These are phyloP conservation scores for Lepidurus couesii DNA, from an alignment of 1,140 invertebrate species.

Conservation along the genomic window DNA sequence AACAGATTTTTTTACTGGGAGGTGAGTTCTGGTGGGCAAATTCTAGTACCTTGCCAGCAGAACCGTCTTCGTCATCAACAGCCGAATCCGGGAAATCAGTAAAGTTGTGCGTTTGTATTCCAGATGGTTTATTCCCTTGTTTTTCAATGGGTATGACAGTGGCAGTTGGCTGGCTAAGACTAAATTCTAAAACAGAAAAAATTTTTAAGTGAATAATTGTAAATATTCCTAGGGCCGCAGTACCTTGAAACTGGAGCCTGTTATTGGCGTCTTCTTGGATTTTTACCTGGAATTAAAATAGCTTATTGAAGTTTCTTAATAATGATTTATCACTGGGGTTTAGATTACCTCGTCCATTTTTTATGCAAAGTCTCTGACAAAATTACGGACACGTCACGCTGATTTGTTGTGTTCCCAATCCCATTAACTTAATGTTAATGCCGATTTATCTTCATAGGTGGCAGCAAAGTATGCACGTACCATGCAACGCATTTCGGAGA, in stretches of 20 bases:
- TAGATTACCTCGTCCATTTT: constrained; percentile 13
- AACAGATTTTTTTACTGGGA: constrained; percentile 1
- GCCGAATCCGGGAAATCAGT: constrained; percentile 44
- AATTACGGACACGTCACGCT: not conserved
- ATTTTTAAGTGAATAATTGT: not conserved
- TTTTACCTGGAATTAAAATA: not conserved
- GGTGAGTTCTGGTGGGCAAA: constrained; percentile 5
- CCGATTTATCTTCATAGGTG: no score
- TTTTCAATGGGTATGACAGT: not conserved
- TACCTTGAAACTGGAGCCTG: not conserved
- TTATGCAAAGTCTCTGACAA: not conserved
- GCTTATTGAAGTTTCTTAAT: no score
- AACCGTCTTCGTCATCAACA: constrained; percentile 40
- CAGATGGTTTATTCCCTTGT: not conserved
- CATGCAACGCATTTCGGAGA: no score
- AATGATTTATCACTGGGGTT: no score
- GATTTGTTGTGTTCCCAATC: not conserved
- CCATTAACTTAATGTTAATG: no score
- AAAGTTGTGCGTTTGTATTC: constrained; percentile 43
- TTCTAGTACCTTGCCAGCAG: constrained; percentile 30
- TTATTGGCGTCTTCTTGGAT: not conserved
- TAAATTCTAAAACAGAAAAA: not conserved
- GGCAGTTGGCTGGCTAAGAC: not conserved
- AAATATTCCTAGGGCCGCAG: not conserved
- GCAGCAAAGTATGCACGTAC: no score